A percentile compares a stretch with the other conserved stretches of the same genome.
Evolutionary conservation across 2,888 invertebrate genomes (phyloP).

Genomic region (Callyntrura sp.): DNA sequence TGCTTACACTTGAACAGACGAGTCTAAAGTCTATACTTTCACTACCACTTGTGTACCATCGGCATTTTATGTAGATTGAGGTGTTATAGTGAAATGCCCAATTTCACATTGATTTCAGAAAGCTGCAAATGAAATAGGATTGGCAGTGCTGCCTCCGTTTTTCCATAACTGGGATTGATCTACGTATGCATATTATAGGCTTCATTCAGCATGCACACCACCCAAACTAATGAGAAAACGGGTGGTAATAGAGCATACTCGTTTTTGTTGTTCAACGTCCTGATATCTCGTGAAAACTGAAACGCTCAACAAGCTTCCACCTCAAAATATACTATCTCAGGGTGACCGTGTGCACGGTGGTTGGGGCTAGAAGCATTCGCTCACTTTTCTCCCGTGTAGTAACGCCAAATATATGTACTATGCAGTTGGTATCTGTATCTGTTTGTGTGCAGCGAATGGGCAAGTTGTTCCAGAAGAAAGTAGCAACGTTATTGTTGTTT

Average conservation of each 20-base stretch:
- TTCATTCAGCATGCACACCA: background rate
- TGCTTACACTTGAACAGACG: constrained; percentile 19
- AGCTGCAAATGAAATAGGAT: constrained; percentile 6
- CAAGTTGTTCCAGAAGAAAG: background rate
- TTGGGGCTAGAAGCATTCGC: background rate
- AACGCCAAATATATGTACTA: background rate
- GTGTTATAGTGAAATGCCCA: background rate
- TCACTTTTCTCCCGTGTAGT: background rate
- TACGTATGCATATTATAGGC: background rate
- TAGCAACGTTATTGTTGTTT: background rate
- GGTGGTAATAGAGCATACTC: background rate
- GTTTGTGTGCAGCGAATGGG: background rate
- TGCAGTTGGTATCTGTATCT: background rate
- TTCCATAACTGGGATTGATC: background rate
- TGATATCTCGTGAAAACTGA: constrained; percentile 60
- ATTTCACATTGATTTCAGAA: constrained; percentile 37
- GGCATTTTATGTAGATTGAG: constrained; percentile 47
- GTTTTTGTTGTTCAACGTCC: constrained; percentile 42
- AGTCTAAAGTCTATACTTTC: constrained; percentile 5
- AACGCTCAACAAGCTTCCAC: constrained; percentile 55
- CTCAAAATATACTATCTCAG: background rate
- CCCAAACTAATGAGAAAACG: background rate
- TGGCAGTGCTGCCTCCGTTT: background rate
- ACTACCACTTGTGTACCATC: background rate
- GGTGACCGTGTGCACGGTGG: background rate